Percentiles rank a stretch among this genome's conserved stretches.
These are phyloP conservation scores for Drosophila prolongata DNA, from an alignment of 2,888 invertebrate species.

Conservation along the genomic window DNA sequence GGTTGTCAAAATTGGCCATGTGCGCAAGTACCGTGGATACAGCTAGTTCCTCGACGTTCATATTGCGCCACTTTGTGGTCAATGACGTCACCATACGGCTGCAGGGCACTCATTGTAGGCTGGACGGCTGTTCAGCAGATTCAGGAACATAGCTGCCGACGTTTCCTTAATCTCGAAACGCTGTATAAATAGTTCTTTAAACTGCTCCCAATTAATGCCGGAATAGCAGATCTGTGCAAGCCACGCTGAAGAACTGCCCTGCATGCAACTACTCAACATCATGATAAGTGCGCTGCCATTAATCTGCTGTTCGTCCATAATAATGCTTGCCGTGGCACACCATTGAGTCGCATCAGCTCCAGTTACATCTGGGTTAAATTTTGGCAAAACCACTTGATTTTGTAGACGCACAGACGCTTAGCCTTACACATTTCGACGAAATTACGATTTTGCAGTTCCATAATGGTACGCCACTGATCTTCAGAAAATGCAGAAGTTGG, in stretches of 20 bases:
- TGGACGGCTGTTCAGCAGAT: too few relatives aligned
- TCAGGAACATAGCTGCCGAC: background rate
- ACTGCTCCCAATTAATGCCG: slow-evolving; percentile 20
- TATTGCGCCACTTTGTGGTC: background rate
- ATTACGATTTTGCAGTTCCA: background rate
- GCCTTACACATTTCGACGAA: slow-evolving; percentile 13
- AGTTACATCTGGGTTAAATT: slow-evolving; percentile 14
- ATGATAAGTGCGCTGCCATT: slow-evolving; percentile 22
- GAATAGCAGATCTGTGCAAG: slow-evolving; percentile 20
- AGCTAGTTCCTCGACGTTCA: background rate
- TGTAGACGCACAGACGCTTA: slow-evolving; percentile 13
- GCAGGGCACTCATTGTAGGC: background rate
- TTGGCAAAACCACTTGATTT: slow-evolving; percentile 11
- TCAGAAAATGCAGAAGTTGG: slow-evolving; percentile 5
- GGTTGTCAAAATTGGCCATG: slow-evolving; percentile 1
- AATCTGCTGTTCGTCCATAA: slow-evolving; percentile 16
- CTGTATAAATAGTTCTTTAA: slow-evolving; percentile 10
- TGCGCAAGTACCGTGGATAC: background rate
- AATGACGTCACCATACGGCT: background rate
- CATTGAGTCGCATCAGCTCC: slow-evolving; percentile 16
- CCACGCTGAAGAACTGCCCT: slow-evolving; percentile 19
- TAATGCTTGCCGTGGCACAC: slow-evolving; percentile 13
- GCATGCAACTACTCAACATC: slow-evolving; percentile 21
- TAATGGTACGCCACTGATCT: slow-evolving; percentile 1
- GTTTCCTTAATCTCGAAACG: slow-evolving; percentile 21